Base-by-base conservation (phyloP, 2,797 vertebrate species). In the Gouania willdenowi region DNA sequence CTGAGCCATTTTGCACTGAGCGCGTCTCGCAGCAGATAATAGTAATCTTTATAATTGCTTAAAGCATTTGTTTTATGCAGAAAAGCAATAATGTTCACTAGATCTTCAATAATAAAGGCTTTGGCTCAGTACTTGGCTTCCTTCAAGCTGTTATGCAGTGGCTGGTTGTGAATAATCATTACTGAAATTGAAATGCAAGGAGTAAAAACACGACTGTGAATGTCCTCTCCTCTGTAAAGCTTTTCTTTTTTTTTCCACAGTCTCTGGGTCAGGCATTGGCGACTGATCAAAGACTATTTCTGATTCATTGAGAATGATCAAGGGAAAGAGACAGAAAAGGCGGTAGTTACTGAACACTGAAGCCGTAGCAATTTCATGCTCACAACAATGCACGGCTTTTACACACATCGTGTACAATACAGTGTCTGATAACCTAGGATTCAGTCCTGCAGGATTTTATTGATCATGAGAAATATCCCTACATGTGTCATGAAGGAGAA, bases 21-120 rank as follows among this genome's bases (percentile, higher is more conserved):
- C 63, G 13, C 73, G 75, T 84, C 84, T 81, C 82, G 70, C 67
- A 57, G 78, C 73, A 65, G 81, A 84, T 84, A 79, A 82, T 83
- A 70, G 75, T 85, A 79, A 82, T 84, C 73, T 84, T 80, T 76
- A 79, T 82, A 82, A 84, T 77, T 60, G 82, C 81, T 80, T 56
- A 55, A 76, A 85, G 80, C 66, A 5, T 79, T 85, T 83, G 79
- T 83, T 85, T 81, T 75, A 66, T 69, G 69, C 66, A 46, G 80
- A 84, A 76, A 83, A 61, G 78, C 82, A 77, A 82, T 83, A 80
- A 84, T 75, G 78, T 76, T 84, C 75, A 41, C 73, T 82, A 80
- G 81, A 84, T 84, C 71, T 66, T 61, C 55, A 36, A 58, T 75
- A 81, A 82, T 86, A 82, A 79, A 78, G 71, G 71, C 65, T 72